Evolutionary conservation across 1,140 invertebrate genomes (phyloP), one percentile per base, ranked within the genome.

Genomic region (Metopolophium dirhodum): DNA sequence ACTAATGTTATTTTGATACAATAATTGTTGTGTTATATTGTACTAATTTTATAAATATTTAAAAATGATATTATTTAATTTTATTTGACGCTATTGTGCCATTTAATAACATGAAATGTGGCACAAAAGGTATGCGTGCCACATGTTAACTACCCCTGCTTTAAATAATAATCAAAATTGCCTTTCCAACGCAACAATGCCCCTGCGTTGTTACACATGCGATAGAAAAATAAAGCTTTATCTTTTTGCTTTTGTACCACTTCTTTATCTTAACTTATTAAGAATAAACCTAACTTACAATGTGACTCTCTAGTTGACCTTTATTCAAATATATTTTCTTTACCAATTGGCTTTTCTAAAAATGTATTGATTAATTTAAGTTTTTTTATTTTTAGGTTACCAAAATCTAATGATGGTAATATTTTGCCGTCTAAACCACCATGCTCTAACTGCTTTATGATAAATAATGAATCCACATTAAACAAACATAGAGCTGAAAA

Each of bases 391-490:
- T 68, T 49, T 26, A 93, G 91, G 26, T 57, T 86, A 57, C 91
- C 91, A 47, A 51, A 45, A 41, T 26, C 11, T 86, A 93, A 37
- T 85, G 47, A 93, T 8, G 18, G 26, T n/a, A 86, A 93, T 54
- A 26, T 93, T 14, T 51, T 37, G 7, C 82, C 91, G 8, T 93
- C 91, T 30, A 93, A 82, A 35, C 82, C 91, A 83, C 91, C 91
- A 45, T 93, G 91, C 26, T 93, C 91, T 37, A 54, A 49, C 6
- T 93, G 91, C 37, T 93, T 93, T 35, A 93, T 93, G 91, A 93
- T 93, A 20, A 93, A 93, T 57, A 93, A 93, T 45, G 91, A 93
- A 45, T 54, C 91, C 26, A 57, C 49, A 41, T 20, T 93, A 57
- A 93, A 86, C 57, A 54, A 93, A 83, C 91, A 93, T 54, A 93